phyloP scores from a whole-genome alignment of 2,113 vertebrate genomes.

The Bettongia penicillata region DNA sequence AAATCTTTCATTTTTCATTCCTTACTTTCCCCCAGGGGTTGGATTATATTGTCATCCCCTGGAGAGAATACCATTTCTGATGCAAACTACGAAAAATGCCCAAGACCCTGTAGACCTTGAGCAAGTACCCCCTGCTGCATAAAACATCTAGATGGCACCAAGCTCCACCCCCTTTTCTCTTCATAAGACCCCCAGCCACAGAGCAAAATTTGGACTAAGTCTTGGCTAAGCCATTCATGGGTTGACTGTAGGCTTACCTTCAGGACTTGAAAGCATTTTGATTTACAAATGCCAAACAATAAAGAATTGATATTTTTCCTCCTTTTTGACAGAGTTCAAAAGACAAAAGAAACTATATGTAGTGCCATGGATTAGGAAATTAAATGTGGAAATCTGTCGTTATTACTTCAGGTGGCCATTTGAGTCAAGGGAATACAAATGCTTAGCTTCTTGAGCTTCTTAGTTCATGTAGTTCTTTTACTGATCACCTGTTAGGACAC shows the following conservation, averaged over 20 bases:
- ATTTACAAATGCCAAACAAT: background rate
- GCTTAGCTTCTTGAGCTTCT: slow-evolving; percentile 24
- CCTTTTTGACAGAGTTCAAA: slow-evolving; percentile 39
- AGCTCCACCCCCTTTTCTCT: background rate
- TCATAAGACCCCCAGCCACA: background rate
- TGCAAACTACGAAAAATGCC: background rate
- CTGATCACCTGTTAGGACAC: slow-evolving; percentile 3
- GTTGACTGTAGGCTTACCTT: background rate
- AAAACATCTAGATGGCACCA: background rate
- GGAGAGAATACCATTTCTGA: background rate
- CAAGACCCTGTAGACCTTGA: background rate
- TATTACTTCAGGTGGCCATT: slow-evolving; percentile 11
- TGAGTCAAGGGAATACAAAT: slow-evolving; percentile 22
- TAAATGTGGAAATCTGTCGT: slow-evolving; percentile 24
- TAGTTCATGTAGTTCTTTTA: background rate
- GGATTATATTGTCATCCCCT: background rate
- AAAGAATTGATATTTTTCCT: slow-evolving; percentile 33
- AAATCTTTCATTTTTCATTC: background rate
- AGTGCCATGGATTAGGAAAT: slow-evolving; percentile 9
- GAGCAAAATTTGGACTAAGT: background rate
- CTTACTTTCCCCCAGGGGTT: background rate
- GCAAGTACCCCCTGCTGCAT: background rate
- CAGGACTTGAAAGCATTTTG: background rate
- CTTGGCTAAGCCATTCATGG: background rate
- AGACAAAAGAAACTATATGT: slow-evolving; percentile 17